Base-by-base conservation (phyloP, 2,797 vertebrate species). In the Pipistrellus kuhlii region DNA sequence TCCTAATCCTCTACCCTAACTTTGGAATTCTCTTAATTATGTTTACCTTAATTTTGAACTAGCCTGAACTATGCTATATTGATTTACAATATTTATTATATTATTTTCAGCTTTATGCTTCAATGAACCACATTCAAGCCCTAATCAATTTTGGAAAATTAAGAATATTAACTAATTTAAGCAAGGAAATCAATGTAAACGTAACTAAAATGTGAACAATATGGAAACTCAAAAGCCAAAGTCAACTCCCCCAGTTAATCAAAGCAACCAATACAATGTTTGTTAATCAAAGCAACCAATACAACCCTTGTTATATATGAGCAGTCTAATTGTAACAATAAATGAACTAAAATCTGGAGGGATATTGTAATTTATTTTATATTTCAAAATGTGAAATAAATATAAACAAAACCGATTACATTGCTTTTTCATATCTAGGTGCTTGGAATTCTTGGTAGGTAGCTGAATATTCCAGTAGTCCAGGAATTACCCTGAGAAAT, bases 131-230 rank as follows among this genome's bases (percentile, higher is more conserved):
- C 21, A 62, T 25, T 73, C 73, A 25, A 78, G 20, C 41, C 59
- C 93, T 23, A 59, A 78, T 66, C 38, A 90, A 80, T 78, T 87
- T 25, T 59, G 46, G 11, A 64, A 25, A 94, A 73, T 64, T 78
- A 89, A 85, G 17, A 85, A 73, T 66, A 55, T 44, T 84, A 94
- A 92, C 53, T 88, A 87, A 90, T 81, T 88, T 71, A 89, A 93
- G 35, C 25, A 94, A 85, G 27, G 48, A 88, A 75, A 91, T 48
- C 38, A 94, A 94, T 25, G 1, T 20, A 87, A 94, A 76, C 82
- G 88, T 81, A 93, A 85, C 41, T 66, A 85, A 91, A 20, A 78
- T 32, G 17, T 51, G 57, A 93, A 78, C 71, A 30, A 78, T 38
- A 82, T 48, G 17, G 68, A 91, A 86, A 27, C 71, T 62, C 30